Evolutionary conservation across 2,797 vertebrate genomes (phyloP).

Genomic region (Pantherophis alleghaniensis): DNA sequence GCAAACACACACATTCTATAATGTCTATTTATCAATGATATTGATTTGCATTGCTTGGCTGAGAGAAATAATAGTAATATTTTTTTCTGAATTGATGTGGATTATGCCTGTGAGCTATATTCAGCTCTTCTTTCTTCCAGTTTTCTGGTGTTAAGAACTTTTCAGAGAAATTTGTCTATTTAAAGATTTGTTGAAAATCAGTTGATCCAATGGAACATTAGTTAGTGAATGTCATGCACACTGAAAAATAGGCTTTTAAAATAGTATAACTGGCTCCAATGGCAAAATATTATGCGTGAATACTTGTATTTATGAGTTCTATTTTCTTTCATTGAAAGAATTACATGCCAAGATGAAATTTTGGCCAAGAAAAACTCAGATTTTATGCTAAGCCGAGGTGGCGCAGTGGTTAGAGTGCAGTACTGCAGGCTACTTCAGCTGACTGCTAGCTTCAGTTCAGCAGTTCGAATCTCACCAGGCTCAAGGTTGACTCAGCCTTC

Average conservation of each 20-base stretch:
- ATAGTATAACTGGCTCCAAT: background rate
- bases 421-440: no score
- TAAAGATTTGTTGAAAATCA: background rate
- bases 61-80: background rate
- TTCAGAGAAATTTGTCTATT: background rate
- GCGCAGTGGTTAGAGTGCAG: no score
- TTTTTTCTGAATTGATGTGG: background rate
- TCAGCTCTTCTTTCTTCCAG: background rate
- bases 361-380: slow-evolving; percentile 7
- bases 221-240: background rate
- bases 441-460: no score
- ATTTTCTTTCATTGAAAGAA: slow-evolving; percentile 7
- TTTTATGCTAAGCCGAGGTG: background rate
- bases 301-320: slow-evolving; percentile 11
- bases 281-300: background rate
- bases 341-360: background rate
- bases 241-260: background rate
- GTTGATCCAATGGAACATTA: background rate
- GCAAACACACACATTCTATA: background rate
- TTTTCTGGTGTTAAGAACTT: background rate
- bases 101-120: background rate
- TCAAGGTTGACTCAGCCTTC: no score
- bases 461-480: no score
- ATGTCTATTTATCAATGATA: background rate
- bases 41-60: background rate